Base-by-base conservation (phyloP, 1,140 invertebrate genomes). In the Brevipalpus yothersi region DNA sequence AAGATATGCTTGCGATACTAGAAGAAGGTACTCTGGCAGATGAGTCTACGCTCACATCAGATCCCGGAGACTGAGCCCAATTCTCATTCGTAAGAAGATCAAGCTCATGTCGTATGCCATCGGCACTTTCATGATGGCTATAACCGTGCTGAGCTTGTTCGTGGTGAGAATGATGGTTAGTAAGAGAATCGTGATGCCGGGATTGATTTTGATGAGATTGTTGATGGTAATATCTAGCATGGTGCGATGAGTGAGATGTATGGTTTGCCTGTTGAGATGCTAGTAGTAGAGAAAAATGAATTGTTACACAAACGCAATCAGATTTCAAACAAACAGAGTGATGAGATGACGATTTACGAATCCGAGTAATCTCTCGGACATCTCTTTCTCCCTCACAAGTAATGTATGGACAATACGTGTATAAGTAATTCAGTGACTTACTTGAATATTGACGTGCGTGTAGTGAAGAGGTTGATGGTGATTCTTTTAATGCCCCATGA, bases 221-320 rank as follows among this genome's bases (percentile, higher is more conserved):
- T 71, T 73, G 60, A 73, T 69, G 65, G 70, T 73, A 21, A 13
- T 49, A 19, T n/a, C 43, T 54, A 13, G 58, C n/a, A 40, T 58
- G 17, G 15, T 43, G 45, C n/a, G 58, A 43, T 56, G 59, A 53
- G 31, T 60, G 43, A 40, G 21, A 40, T 39, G 31, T 31, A 31
- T 31, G 31, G 31, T 31, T 31, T 31, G 31, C 31, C 31, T 31
- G 31, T 31, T 31, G 31, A 31, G 31, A 31, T 3, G 2, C 31
- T 31, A 31, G 31, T 3, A 31, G n/a, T n/a, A 31, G 31, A 31
- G 31, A 31, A 31, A 31, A 31, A 31, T 31, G 31, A 5, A 31
- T 31, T 31, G 2, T 31, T 31, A 31, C 5, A 31, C 2, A 31
- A 31, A 31, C 5, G 5, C 5, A 31, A 31, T 31, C 31, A 5